A percentile compares a stretch with the other conserved stretches of the same genome.
These are phyloP conservation scores for Chesias legatella DNA, from an alignment of 2,888 invertebrate species.

Conservation along the genomic window DNA sequence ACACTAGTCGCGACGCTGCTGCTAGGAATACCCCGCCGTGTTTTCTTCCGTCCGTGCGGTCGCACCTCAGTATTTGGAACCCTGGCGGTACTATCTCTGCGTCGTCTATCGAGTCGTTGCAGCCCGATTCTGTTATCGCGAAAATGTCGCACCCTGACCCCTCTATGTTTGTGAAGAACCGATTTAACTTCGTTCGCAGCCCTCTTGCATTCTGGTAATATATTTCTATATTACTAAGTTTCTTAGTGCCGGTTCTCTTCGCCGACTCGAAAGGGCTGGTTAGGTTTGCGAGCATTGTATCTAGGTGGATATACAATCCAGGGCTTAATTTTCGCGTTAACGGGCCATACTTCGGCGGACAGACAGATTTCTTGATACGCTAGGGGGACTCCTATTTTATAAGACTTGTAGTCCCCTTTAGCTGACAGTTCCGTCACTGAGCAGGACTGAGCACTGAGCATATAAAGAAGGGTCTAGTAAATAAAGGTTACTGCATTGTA, in stretches of 20 bases:
- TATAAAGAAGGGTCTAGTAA: too few relatives aligned
- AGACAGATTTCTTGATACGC: constrained; percentile 15
- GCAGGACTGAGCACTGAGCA: too few relatives aligned
- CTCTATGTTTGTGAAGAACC: constrained; percentile 6
- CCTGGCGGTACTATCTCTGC: constrained; percentile 19
- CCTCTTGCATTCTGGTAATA: neutral
- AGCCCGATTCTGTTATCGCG: constrained; percentile 15
- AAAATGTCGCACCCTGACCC: constrained; percentile 18
- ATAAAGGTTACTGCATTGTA: too few relatives aligned
- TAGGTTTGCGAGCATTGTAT: too few relatives aligned
- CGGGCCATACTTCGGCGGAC: constrained; percentile 20
- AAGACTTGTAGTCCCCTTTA: constrained; percentile 25
- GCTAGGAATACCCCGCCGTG: too few relatives aligned
- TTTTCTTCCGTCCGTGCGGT: too few relatives aligned
- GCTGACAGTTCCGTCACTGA: constrained; percentile 24
- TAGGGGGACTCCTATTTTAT: constrained; percentile 21
- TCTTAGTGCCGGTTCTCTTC: neutral
- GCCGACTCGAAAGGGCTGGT: neutral
- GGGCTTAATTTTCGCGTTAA: constrained; percentile 22
- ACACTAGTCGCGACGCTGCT: too few relatives aligned
- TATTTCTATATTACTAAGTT: neutral
- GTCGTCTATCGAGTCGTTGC: constrained; percentile 20
- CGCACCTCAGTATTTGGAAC: constrained; percentile 11
- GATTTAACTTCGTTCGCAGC: neutral
- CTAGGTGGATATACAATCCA: constrained; percentile 4